Base-by-base conservation (phyloP, 2,797 vertebrate genomes). In the Cryptoprocta ferox region DNA sequence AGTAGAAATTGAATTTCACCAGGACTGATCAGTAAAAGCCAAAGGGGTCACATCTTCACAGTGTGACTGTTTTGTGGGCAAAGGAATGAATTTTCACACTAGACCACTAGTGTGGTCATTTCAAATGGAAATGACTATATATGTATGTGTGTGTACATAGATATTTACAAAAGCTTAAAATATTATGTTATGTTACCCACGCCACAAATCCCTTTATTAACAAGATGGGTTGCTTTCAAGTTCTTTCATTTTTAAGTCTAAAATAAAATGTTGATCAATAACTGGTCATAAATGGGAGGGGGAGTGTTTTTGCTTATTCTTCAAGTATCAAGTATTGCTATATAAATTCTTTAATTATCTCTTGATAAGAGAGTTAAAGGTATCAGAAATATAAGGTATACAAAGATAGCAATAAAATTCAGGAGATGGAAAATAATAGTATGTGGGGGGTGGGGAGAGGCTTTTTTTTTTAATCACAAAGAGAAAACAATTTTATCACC, bases 61-160 rank as follows among this genome's bases (percentile, higher is more conserved):
- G 4, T 21, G n/a, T 50, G 79, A 97, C 19, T 82, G 92, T 42
- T 93, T 59, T 63, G 15, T 80, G 35, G 21, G 71, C 45, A 91
- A 94, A 14, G 90, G 81, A 94, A 76, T 79, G 3, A 68, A 83
- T 61, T 65, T 87, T 78, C 50, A 95, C 45, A 94, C 9, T 86
- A 78, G 30, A 61, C 13, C 81, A 63, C 45, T 73, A 32, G n/a
- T n/a, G n/a, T n/a, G n/a, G n/a, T n/a, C 42, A 82, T 30, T 87
- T 82, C 71, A 93, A 82, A 7, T 92, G 15, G 86, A 89, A 93
- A 81, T 12, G 42, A 37, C 42, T 75, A 73, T 73, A 30, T 30
- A 28, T 73, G 6, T 73, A 37, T 70, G 68, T 65, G 63, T 70
- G 35, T 70, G 61, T 30, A 13, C 12, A 5, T 42, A 16, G 15